These are phyloP conservation scores for Tetanocera ferruginea DNA, from an alignment of 2,888 invertebrate species.

Conservation along the genomic window DNA sequence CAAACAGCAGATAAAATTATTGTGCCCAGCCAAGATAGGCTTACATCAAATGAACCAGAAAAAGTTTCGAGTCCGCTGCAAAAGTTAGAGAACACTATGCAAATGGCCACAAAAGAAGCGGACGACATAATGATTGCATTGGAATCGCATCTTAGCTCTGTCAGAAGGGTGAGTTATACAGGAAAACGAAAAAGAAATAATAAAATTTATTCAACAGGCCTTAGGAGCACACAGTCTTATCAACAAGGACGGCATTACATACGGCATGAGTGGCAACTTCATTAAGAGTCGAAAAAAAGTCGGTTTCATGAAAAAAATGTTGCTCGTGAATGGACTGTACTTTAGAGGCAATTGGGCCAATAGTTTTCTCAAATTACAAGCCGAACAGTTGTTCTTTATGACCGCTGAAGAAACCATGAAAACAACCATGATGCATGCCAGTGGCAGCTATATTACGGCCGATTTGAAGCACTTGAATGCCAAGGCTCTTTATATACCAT, in stretches of 20 bases:
- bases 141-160: slow-evolving; percentile 67
- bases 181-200: background rate
- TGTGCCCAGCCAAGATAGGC: slow-evolving; percentile 71
- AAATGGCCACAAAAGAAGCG: slow-evolving; percentile 56
- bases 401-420: slow-evolving; percentile 75
- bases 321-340: slow-evolving; percentile 83
- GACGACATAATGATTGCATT: slow-evolving; percentile 75
- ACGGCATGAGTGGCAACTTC: slow-evolving; percentile 75
- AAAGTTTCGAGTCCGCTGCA: slow-evolving; percentile 72
- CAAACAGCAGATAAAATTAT: slow-evolving; percentile 62
- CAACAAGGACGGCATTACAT: slow-evolving; percentile 73
- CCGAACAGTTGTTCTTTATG: slow-evolving; percentile 75
- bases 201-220: slow-evolving; percentile 50
- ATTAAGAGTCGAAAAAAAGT: slow-evolving; percentile 72
- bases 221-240: slow-evolving; percentile 70
- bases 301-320: slow-evolving; percentile 72
- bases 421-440: slow-evolving; percentile 78
- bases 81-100: slow-evolving; percentile 68
- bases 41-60: slow-evolving; percentile 71
- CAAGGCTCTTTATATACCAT: slow-evolving; percentile 79
- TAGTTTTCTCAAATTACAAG: slow-evolving; percentile 73
- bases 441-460: slow-evolving; percentile 75
- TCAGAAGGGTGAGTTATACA: slow-evolving; percentile 56
- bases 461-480: slow-evolving; percentile 76
- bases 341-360: slow-evolving; percentile 84